Evolutionary conservation across 2,797 vertebrate genomes (phyloP), one percentile per base, ranked within the genome.

Genomic region (Acridotheres tristis): DNA sequence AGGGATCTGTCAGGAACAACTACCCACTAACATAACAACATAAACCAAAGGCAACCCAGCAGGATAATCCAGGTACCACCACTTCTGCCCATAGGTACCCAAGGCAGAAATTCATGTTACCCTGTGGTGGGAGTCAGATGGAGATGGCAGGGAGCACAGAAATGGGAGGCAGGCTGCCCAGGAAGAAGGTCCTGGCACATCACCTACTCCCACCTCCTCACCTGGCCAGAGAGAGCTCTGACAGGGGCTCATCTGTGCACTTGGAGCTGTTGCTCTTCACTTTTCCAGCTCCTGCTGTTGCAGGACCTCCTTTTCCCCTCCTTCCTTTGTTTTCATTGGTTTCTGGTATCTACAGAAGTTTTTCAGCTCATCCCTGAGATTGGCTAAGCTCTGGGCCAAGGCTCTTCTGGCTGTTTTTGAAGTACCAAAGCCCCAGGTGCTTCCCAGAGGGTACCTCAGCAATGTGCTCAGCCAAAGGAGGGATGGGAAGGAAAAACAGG

Each of bases 161-260:
- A 89, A 25, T 0, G 0, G 34, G 34, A 88, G 67, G 25, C 11
- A 59, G 47, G 42, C 58, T 89, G 69, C 66, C 62, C 57, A 77
- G 73, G 38, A 72, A n/a, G 69, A 75, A 22, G 16, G 54, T 69
- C 30, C 54, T 94, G 94, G 93, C 89, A 88, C 43, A 36, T 51
- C 40, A 59, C 17, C 25, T 6, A 3, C 51, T 81, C 38, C 77
- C 54, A 77, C 21, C 47, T 89, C 65, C 61, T 94, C 69, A 88
- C 84, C 93, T 91, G 73, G 76, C 43, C 78, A 85, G 50, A 43
- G 76, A 85, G 18, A 75, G 30, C 58, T 86, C 95, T 88, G 62
- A 72, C 91, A 81, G 91, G 47, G 85, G 32, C 88, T 96, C 89
- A 78, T 69, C 88, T 94, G 93, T 86, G 76, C 82, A 65, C 47